Evolutionary conservation across 2,797 vertebrate species (phyloP).

Genomic region (Oreortyx pictus): DNA sequence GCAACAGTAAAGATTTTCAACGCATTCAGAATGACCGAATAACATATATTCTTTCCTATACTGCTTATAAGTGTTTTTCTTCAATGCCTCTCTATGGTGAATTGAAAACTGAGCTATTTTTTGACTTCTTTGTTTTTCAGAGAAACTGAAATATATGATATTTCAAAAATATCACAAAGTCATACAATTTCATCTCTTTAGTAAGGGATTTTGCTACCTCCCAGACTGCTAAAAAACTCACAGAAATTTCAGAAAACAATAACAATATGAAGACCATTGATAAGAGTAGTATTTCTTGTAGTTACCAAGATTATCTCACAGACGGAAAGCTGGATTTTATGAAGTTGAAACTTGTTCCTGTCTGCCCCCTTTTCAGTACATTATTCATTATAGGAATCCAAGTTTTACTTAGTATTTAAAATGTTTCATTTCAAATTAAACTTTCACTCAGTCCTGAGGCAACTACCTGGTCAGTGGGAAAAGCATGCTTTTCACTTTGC

Average conservation of each 20-base stretch:
- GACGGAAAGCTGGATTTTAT: not conserved
- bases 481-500: not conserved
- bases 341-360: not conserved
- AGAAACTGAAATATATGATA: not conserved
- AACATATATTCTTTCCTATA: conserved; percentile 11
- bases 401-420: not conserved
- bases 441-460: not conserved
- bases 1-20: conserved; percentile 24
- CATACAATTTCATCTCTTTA: not conserved
- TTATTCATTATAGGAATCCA: not conserved
- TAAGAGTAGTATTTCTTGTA: not conserved
- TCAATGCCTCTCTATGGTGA: not conserved
- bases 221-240: not conserved
- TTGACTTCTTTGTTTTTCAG: not conserved
- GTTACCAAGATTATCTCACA: not conserved
- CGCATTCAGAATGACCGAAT: conserved; percentile 8
- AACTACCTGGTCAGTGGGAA: not conserved
- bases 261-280: not conserved
- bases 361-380: not conserved
- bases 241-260: conserved; percentile 12
- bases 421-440: not conserved
- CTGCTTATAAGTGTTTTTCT: not conserved
- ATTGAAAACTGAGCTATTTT: not conserved
- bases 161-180: not conserved
- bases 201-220: not conserved